Percentiles rank a stretch among this genome's conserved stretches.
Evolutionary conservation across 1,140 invertebrate genomes (phyloP).

Genomic region (Camponotus floridanus): DNA sequence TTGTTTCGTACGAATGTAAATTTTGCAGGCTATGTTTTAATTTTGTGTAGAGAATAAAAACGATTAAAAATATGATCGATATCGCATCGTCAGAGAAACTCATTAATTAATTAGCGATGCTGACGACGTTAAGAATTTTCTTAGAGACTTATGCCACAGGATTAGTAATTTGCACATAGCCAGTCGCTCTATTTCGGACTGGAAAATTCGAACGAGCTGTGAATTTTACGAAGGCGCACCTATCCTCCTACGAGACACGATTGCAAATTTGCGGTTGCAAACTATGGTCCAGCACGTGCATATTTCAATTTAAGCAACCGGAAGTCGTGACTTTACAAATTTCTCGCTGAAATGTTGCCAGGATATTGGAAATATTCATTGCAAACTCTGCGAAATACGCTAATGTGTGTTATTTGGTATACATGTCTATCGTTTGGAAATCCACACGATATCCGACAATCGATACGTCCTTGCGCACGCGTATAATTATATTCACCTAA

Average conservation of each 20-base stretch:
- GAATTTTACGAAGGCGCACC: not conserved
- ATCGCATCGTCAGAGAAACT: too few relatives aligned
- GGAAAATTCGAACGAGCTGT: not conserved
- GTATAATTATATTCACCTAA: constrained; percentile 12
- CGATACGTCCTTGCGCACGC: constrained; percentile 27
- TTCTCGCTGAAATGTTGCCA: constrained; percentile 25
- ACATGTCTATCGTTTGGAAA: constrained; percentile 12
- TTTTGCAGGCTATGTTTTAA: too few relatives aligned
- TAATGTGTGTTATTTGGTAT: constrained; percentile 45
- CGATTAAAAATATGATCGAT: too few relatives aligned
- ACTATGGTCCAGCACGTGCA: not conserved
- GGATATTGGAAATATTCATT: constrained; percentile 2
- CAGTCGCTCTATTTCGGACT: not conserved
- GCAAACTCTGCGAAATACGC: not conserved
- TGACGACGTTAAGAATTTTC: too few relatives aligned
- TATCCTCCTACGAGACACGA: not conserved
- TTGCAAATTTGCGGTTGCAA: not conserved
- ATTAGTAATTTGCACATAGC: not conserved
- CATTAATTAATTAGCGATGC: too few relatives aligned
- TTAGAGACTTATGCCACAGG: too few relatives aligned
- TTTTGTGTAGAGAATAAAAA: too few relatives aligned
- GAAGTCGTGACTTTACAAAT: constrained; percentile 41
- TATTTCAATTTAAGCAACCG: constrained; percentile 14
- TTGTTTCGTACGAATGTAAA: too few relatives aligned
- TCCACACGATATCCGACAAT: constrained; percentile 12